Evolutionary conservation across 2,888 invertebrate genomes (phyloP), one percentile per base, ranked within the genome.

Genomic region (Caenorhabditis sp.): DNA sequence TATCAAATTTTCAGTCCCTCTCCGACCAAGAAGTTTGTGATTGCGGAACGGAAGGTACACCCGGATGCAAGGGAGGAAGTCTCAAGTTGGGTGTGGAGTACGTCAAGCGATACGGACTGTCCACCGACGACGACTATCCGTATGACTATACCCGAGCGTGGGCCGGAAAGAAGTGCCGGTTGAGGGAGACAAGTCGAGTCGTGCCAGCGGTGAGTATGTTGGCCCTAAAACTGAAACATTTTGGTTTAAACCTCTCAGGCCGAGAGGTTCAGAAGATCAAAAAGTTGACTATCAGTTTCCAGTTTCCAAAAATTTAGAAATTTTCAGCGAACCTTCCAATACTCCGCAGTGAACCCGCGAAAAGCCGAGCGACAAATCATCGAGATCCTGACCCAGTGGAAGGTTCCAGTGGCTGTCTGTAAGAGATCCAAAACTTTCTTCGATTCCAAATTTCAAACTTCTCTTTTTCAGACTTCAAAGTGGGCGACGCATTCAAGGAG

Each of bases 11-110:
- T 44, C 22, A 79, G 79, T 26, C 59, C 0, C 68, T 80, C 0
- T 68, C 80, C 16, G 80, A 80, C 22, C 80, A 80, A 61, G 80
- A 80, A n/a, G n/a, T 80, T 4, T 80, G 80, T 68, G 80, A 80
- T 51, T 80, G 80, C 49, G 80, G 49, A 5, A 80, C 73, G 0
- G 28, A 66, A 10, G 80, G 80, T 44, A 68, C 66, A 3, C 80
- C 80, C 1, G 80, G 80, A 6, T 80, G 80, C 24, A 41, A 49
- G 7, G 80, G 80, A 12, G 80, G 73, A 38, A 66, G 26, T 14
- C 22, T 77, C 54, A 19, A 24, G 2, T 7, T 56, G 8, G 77
- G 77, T 7, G 56, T 70, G 7, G 12, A 51, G 14, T 77, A 77
- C 22, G 77, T 77, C 6, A 24, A 22, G 16, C 5, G 41, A 19